Percentiles rank a stretch among this genome's conserved stretches.
These are phyloP conservation scores for Coracias cyanogaster DNA, from an alignment of 2,797 vertebrate genomes.

Conservation along the genomic window DNA sequence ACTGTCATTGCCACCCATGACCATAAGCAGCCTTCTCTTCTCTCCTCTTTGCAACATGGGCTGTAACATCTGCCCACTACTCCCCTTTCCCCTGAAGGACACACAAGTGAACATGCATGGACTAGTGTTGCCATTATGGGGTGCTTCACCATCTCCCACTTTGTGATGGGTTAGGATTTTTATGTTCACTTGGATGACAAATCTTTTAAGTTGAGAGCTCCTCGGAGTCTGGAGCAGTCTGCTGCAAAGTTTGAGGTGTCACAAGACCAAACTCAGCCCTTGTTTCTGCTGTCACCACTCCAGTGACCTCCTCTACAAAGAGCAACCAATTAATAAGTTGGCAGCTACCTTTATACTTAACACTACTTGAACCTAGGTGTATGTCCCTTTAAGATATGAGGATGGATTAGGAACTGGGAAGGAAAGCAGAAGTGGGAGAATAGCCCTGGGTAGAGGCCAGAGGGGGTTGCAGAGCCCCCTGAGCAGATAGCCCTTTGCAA, in stretches of 20 bases:
- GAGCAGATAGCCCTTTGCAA: constrained; percentile 66
- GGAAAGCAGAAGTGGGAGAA: constrained; percentile 80
- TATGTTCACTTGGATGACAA: not conserved
- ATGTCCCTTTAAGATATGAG: constrained; percentile 21
- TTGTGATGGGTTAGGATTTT: not conserved
- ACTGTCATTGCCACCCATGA: too few species aligned
- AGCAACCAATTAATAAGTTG: not conserved
- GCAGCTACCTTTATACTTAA: not conserved
- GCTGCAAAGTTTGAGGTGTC: not conserved
- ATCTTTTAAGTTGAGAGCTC: not conserved
- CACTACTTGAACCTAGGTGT: not conserved
- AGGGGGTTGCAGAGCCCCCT: constrained; percentile 18
- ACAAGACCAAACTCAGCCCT: not conserved
- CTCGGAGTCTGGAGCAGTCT: not conserved
- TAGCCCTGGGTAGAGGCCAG: constrained; percentile 8
- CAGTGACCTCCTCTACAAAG: not conserved
- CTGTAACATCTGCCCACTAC: not conserved
- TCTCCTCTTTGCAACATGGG: not conserved
- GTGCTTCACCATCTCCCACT: not conserved
- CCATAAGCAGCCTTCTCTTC: not conserved
- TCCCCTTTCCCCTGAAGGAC: not conserved
- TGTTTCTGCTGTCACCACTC: not conserved
- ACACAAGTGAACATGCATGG: not conserved
- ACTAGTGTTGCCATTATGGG: not conserved
- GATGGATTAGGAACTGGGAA: not conserved